Percentiles rank a stretch among this genome's conserved stretches.
Evolutionary conservation across 2,113 vertebrate species (phyloP).

Genomic region (Takifugu bimaculatus): DNA sequence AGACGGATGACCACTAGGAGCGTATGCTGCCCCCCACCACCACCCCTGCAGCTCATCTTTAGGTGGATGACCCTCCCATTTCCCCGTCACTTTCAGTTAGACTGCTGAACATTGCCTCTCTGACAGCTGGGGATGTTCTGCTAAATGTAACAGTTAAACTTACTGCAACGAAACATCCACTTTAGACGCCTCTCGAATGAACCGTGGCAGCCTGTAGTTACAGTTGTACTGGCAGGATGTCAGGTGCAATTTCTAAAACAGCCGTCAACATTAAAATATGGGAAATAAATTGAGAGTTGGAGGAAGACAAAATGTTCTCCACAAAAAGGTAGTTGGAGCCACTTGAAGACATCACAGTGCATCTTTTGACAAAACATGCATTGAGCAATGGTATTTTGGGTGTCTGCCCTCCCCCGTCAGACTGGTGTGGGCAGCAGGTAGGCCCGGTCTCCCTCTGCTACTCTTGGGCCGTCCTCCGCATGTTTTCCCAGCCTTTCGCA

Average conservation of each 20-base stretch:
- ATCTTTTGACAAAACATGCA: constrained; percentile 18
- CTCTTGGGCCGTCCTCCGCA: constrained; percentile 21
- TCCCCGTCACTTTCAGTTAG: constrained; percentile 45
- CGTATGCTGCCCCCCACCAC: constrained; percentile 13
- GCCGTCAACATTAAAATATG: too few relatives aligned
- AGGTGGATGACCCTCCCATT: constrained; percentile 40
- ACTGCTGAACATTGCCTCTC: constrained; percentile 20
- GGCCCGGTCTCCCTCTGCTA: constrained; percentile 15
- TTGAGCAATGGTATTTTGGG: constrained; percentile 41
- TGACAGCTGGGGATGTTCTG: too few relatives aligned
- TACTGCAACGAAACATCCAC: constrained; percentile 16
- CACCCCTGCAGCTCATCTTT: constrained; percentile 4
- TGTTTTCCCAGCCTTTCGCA: constrained; percentile 46
- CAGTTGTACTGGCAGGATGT: constrained; percentile 17
- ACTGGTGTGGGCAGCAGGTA: constrained; percentile 34
- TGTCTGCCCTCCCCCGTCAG: constrained; percentile 18
- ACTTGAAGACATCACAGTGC: constrained; percentile 3
- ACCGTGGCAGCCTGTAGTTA: constrained; percentile 9
- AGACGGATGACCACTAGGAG: constrained; percentile 59
- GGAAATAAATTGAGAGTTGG: too few relatives aligned
- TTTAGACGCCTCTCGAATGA: constrained; percentile 34
- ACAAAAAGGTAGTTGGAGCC: background rate
- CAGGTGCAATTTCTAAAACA: too few relatives aligned
- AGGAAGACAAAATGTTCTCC: too few relatives aligned
- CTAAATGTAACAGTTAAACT: too few relatives aligned